These are phyloP conservation scores for Hippasteria phrygiana DNA, from an alignment of 53 echinoderm and acorn worm genomes.

Conservation along the genomic window DNA sequence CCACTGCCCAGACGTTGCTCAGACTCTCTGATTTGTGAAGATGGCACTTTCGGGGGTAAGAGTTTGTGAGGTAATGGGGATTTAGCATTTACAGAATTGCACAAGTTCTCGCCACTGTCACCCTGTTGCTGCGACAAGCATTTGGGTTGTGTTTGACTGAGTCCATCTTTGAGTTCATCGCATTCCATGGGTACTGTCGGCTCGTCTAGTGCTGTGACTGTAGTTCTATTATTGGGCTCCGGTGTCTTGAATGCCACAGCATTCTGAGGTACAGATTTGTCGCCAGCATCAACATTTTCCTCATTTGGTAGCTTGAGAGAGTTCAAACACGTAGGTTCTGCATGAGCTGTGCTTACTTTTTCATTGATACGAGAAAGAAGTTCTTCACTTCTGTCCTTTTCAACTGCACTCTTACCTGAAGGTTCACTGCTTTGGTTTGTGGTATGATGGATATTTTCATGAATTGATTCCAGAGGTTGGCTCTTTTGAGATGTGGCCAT, in stretches of 20 bases:
- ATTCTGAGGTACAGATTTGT: background rate
- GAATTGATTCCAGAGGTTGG: constrained; percentile 6
- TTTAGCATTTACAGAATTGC: constrained; percentile 24
- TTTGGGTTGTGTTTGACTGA: background rate
- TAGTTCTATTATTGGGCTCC: background rate
- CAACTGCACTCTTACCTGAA: background rate
- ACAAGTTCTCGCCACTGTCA: constrained; percentile 21
- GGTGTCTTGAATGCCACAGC: background rate
- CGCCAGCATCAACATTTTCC: background rate
- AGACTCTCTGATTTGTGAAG: background rate
- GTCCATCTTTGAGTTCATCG: background rate
- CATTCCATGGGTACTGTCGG: constrained; percentile 33
- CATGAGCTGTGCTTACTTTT: background rate
- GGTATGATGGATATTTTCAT: background rate
- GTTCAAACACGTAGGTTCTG: background rate
- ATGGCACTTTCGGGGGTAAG: background rate
- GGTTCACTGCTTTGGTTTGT: background rate
- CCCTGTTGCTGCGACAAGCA: background rate
- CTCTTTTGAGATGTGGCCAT: background rate
- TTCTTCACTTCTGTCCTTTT: background rate
- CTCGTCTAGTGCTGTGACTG: background rate
- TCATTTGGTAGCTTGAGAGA: background rate
- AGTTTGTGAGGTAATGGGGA: constrained; percentile 15
- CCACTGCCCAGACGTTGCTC: background rate
- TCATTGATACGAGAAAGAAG: background rate